Evolutionary conservation across 2,797 vertebrate species (phyloP).

Genomic region (Clamator glandarius): DNA sequence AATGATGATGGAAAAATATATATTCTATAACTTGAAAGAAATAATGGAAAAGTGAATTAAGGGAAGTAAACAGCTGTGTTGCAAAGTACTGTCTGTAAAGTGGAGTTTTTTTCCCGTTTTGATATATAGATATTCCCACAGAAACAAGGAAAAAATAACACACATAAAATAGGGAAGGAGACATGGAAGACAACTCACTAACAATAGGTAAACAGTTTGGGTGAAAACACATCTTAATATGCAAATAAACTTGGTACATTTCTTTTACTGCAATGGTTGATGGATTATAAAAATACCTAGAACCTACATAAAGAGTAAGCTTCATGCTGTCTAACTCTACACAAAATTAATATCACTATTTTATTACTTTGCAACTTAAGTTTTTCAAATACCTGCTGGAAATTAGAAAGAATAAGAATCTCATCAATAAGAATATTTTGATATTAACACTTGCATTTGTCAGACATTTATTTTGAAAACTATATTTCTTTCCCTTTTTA

Average conservation of each 20-base stretch:
- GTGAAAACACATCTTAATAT: neutral
- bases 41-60: neutral
- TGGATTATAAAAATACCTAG: slow-evolving; percentile 10
- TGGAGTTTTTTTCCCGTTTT: neutral
- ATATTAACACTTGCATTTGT: neutral
- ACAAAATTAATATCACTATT: slow-evolving; percentile 45
- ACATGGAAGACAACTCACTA: neutral
- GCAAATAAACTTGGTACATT: neutral
- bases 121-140: neutral
- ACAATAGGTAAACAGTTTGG: neutral
- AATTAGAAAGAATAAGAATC: slow-evolving; percentile 21
- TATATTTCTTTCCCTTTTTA: neutral
- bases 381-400: slow-evolving; percentile 42
- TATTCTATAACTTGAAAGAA: neutral
- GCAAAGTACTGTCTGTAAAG: neutral
- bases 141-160: neutral
- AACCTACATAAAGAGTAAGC: neutral
- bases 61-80: neutral
- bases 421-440: slow-evolving; percentile 4
- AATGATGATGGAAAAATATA: neutral
- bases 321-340: neutral
- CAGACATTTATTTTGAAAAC: neutral
- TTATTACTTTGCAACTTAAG: neutral
- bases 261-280: neutral
- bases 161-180: neutral